Base-by-base conservation (phyloP, 1,140 invertebrate genomes). In the Mactra quadrangularis region DNA sequence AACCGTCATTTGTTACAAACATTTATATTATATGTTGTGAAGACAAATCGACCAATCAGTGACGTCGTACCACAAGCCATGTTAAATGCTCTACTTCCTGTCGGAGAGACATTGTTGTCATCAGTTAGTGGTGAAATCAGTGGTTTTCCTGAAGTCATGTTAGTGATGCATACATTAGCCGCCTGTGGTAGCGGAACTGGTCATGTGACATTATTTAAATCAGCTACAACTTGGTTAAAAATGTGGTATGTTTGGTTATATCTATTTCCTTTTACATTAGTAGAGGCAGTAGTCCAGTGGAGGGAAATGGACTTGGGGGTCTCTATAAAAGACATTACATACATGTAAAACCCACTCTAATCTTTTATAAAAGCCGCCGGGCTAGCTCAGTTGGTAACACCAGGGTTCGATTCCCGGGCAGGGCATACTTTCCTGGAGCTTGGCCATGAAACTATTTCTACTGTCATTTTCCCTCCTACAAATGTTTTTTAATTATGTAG, bases 61-160 rank as follows among this genome's bases (percentile, higher is more conserved):
- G 95, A 96, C 86, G 95, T 95, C 38, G 96, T 97, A 1, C 95
- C 96, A 31, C 94, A 95, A 75, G 95, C 95, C 0, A 95, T 98
- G 83, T 94, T 98, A 52, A 94, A 95, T 84, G 95, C 96, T 0
- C 92, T 98, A 1, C 95, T 98, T 66, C 95, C 96, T 52, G 94
- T 97, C 88, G 96, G 95, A 0, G 95, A 95, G 60, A 94, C 95
- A 9, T 93, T 97, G n/a, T 92, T 92, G 38, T 82, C 86, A 96
- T 25, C 94, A 94, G 3, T 93, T 94, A 6, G 93, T 94, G 62
- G 95, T 33, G 96, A 96, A 89, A 95, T 95, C 0, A 94, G 95
- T 53, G 96, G 96, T 33, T 97, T 97, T 89, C 95, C 96, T 9
- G 96, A 97, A 89, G 93, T 98, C 17, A 96, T 98, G 94, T 95